phyloP scores from a whole-genome alignment of 2,797 vertebrate genomes.

The Acanthornis magna region DNA sequence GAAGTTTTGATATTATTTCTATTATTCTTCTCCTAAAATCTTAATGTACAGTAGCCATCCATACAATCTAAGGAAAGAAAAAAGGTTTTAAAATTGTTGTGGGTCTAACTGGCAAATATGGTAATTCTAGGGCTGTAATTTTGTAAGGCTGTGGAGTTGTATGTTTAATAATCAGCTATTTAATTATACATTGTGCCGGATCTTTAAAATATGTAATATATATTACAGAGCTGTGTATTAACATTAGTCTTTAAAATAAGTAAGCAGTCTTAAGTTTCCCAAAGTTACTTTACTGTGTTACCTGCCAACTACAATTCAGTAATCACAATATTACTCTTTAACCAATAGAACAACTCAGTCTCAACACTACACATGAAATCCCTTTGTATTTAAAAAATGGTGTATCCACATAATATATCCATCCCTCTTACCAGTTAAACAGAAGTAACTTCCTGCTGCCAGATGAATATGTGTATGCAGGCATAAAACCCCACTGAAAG shows the following conservation, averaged over 20 bases:
- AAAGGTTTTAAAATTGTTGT: not conserved
- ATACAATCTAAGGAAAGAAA: not conserved
- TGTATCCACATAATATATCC: not conserved
- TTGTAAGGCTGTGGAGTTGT: not conserved
- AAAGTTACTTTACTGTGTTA: not conserved
- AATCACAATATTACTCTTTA: not conserved
- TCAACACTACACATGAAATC: not conserved
- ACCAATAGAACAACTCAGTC: not conserved
- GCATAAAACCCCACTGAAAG: not conserved
- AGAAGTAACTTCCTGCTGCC: not conserved
- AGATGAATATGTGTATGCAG: not conserved
- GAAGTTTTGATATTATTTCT: slow-evolving; percentile 8
- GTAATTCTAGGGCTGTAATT: not conserved
- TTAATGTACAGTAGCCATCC: not conserved
- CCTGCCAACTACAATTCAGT: not conserved
- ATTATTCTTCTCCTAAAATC: not conserved
- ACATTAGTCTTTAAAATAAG: not conserved
- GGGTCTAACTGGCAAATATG: not conserved
- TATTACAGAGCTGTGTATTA: not conserved
- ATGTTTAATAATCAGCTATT: not conserved
- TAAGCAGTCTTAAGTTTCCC: not conserved
- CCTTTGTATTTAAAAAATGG: not conserved
- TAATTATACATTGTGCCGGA: not conserved
- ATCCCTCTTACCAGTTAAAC: not conserved
- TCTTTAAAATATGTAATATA: not conserved